These are phyloP conservation scores for Amphipyra berbera DNA, from an alignment of 2,888 invertebrate species.

Conservation along the genomic window DNA sequence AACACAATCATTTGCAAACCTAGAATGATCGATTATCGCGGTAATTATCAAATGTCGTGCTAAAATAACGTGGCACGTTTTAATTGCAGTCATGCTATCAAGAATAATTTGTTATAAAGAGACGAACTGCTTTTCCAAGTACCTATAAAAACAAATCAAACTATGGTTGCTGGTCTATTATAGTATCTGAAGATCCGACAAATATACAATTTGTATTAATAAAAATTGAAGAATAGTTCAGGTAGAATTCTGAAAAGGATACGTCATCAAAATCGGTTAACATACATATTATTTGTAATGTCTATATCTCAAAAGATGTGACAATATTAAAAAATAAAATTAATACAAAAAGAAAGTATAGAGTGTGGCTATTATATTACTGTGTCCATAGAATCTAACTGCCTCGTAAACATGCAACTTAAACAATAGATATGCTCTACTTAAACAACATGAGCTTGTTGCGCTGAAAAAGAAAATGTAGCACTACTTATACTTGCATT, in stretches of 20 bases:
- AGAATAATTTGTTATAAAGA: neutral
- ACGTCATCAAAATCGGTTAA: too few species aligned
- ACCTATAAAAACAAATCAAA: too few species aligned
- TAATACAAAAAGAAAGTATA: neutral
- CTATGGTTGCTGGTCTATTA: too few species aligned
- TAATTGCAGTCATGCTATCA: neutral
- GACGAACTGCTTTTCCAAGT: too few species aligned
- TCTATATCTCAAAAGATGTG: too few species aligned
- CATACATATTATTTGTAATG: too few species aligned
- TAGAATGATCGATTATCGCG: conserved; percentile 23
- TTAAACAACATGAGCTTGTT: conserved; percentile 19
- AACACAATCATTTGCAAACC: conserved; percentile 8
- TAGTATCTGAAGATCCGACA: too few species aligned
- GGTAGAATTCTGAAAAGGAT: too few species aligned
- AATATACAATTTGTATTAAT: too few species aligned
- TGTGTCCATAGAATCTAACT: conserved; percentile 24
- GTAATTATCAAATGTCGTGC: conserved; percentile 10
- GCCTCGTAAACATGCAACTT: conserved; percentile 26
- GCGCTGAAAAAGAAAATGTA: conserved; percentile 7
- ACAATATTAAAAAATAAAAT: too few species aligned
- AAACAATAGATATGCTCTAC: conserved; percentile 33
- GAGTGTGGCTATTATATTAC: conserved; percentile 15
- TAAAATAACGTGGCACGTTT: conserved; percentile 1
- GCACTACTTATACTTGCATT: neutral
- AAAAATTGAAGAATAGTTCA: too few species aligned